These are phyloP conservation scores for Pogonomyrmex californicus DNA, from an alignment of 1,140 invertebrate genomes.

Conservation along the genomic window DNA sequence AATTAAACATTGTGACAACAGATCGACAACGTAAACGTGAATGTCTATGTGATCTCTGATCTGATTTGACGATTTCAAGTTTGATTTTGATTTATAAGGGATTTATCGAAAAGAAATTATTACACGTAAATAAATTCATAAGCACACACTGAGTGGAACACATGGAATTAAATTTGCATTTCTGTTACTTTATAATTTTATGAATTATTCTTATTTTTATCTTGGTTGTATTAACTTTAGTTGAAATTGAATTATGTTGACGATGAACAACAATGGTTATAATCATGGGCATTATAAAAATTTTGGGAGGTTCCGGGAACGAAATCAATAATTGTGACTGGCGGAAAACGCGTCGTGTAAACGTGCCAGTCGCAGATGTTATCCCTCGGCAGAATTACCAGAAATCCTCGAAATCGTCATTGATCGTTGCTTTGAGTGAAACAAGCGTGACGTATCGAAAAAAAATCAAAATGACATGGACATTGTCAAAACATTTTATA, in stretches of 20 bases:
- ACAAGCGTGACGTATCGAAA: constrained; percentile 51
- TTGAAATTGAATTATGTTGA: background rate
- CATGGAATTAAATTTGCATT: background rate
- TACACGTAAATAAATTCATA: background rate
- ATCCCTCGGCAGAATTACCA: constrained; percentile 45
- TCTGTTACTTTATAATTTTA: background rate
- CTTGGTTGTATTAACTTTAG: background rate
- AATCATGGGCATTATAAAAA: constrained; percentile 34
- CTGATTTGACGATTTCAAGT: background rate
- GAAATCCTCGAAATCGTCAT: constrained; percentile 50
- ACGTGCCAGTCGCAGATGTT: constrained; percentile 53
- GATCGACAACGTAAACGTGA: background rate
- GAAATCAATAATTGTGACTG: constrained; percentile 50
- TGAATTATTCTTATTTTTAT: background rate
- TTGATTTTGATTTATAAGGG: background rate
- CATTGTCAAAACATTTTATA: constrained; percentile 23
- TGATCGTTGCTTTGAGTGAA: constrained; percentile 39
- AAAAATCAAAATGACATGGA: constrained; percentile 35
- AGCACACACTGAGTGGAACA: background rate
- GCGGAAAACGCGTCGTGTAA: constrained; percentile 41
- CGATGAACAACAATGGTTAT: background rate
- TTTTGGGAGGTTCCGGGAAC: background rate
- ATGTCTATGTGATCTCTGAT: background rate
- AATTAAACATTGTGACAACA: background rate
- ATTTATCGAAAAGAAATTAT: background rate